phyloP scores from a whole-genome alignment of 2,888 invertebrate genomes.

The Lycocerus yunnanus region DNA sequence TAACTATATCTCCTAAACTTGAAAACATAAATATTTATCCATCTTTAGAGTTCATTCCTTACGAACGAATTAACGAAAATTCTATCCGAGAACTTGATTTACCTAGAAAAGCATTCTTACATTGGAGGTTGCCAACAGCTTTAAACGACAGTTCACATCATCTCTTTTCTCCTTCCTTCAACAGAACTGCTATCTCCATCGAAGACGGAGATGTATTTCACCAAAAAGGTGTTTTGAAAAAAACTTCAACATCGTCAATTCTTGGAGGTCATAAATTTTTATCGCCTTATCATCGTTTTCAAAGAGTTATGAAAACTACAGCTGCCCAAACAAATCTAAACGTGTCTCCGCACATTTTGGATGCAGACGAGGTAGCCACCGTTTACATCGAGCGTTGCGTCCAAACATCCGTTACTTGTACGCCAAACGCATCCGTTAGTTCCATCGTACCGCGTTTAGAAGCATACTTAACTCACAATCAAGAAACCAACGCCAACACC shows the following conservation, averaged over 20 bases:
- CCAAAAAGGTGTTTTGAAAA: conserved; percentile 5
- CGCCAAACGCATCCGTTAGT: conserved; percentile 33
- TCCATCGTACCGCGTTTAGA: conserved; percentile 29
- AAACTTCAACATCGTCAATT: not conserved
- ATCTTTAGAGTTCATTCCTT: conserved; percentile 31
- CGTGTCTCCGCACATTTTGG: conserved; percentile 40
- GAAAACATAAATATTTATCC: conserved; percentile 19
- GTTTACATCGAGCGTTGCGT: conserved; percentile 34
- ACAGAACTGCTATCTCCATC: not conserved
- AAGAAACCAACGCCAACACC: not conserved
- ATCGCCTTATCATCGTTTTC: not conserved
- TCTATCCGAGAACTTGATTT: conserved; percentile 31
- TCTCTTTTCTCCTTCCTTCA: not conserved
- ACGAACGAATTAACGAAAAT: conserved; percentile 29
- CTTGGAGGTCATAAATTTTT: not conserved
- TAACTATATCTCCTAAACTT: conserved; percentile 16
- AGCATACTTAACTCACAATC: conserved; percentile 19
- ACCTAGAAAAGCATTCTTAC: conserved; percentile 29
- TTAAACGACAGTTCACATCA: not conserved
- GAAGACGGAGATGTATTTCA: not conserved
- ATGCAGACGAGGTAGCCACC: conserved; percentile 37
- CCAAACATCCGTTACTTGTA: conserved; percentile 38
- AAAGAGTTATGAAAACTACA: conserved; percentile 1
- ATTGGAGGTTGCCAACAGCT: conserved; percentile 11
- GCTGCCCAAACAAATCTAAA: conserved; percentile 38